Evolutionary conservation across 1,140 invertebrate species (phyloP).

Genomic region (Trachymyrmex cornetzi): DNA sequence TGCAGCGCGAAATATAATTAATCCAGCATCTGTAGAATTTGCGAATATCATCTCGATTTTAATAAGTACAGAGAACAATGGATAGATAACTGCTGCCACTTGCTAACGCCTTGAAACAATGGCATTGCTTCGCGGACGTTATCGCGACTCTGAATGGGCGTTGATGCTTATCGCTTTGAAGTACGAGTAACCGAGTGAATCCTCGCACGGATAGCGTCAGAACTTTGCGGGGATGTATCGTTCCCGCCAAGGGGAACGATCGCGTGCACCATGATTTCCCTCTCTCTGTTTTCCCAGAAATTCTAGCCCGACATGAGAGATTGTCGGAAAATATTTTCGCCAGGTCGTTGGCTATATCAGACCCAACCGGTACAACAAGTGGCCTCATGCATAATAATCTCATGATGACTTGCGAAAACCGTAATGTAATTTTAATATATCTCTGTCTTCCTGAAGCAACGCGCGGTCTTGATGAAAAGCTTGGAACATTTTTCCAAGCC

Average conservation of each 20-base stretch:
- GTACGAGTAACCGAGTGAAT: conserved; percentile 73
- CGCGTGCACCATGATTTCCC: not conserved
- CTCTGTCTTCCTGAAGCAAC: not conserved
- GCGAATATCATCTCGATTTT: conserved; percentile 72
- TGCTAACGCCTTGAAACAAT: conserved; percentile 72
- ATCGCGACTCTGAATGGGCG: conserved; percentile 73
- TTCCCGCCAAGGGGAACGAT: conserved; percentile 31
- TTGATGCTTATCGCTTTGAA: conserved; percentile 75
- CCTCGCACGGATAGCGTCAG: conserved; percentile 72
- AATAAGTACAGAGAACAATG: conserved; percentile 80
- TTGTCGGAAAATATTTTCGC: conserved; percentile 37
- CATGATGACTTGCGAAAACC: not conserved
- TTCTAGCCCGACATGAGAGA: conserved; percentile 22
- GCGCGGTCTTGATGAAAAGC: not conserved
- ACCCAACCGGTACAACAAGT: conserved; percentile 21
- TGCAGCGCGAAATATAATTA: conserved; percentile 11
- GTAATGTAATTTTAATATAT: conserved; percentile 23
- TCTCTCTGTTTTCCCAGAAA: conserved; percentile 26
- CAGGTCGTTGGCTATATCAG: not conserved
- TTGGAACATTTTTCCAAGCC: not conserved
- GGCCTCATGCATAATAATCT: conserved; percentile 41
- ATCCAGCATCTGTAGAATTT: not conserved
- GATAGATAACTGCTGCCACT: conserved; percentile 72
- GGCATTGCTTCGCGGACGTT: conserved; percentile 63
- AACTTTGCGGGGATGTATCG: conserved; percentile 73